Evolutionary conservation across 2,888 invertebrate genomes (phyloP), one percentile per base, ranked within the genome.

Genomic region (Leptura quadrifasciata): DNA sequence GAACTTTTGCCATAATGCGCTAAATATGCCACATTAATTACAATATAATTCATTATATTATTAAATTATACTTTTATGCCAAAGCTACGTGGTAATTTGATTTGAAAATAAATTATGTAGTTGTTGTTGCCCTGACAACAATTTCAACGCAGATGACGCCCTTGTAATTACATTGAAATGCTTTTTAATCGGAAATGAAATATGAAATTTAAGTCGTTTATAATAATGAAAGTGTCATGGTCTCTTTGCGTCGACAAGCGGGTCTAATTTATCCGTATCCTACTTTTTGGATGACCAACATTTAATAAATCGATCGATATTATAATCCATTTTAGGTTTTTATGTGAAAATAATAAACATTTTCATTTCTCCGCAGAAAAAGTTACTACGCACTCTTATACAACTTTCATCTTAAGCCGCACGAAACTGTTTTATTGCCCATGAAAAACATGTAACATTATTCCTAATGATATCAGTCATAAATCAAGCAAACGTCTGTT

Each of bases 221-320:
- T n/a, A 47, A 47, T 47, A 47, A 47, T 47, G 47, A 47, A 47
- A 47, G 47, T 47, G 47, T 47, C 47, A 47, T 47, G 47, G 47
- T 47, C 47, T 47, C 47, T n/a, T 47, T 47, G n/a, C 47, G 47
- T 12, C 15, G 47, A 47, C 47, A 47, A 47, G n/a, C 47, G 47
- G 47, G 5, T 15, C 47, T 47, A 47, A 47, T 47, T n/a, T 47
- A n/a, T 47, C n/a, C n/a, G 15, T n/a, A 47, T 47, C 47, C 47
- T 47, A 47, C 47, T 47, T 47, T n/a, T 47, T 47, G 47, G n/a
- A 47, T 47, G 47, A 47, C 47, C 47, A 47, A 47, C 47, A 47
- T 47, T 47, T n/a, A 47, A 47, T 39, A 47, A 31, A 31, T 15
- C 6, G 47, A 47, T 47, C n/a, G 47, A n/a, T 15, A 47, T 47